phyloP scores from a whole-genome alignment of 2,113 vertebrate genomes.

The Lethenteron reissneri region DNA sequence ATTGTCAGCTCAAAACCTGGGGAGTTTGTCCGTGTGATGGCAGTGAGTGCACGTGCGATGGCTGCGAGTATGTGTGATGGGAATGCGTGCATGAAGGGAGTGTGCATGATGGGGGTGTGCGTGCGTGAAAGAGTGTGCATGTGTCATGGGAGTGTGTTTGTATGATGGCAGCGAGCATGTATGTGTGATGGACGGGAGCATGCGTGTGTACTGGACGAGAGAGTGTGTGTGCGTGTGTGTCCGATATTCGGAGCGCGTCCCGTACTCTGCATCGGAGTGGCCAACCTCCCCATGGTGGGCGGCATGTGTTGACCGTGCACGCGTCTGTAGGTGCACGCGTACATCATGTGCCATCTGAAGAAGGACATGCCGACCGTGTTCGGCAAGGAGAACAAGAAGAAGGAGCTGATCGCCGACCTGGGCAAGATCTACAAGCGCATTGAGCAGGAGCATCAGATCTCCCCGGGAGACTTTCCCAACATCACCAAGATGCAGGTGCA shows the following conservation, averaged over 20 bases:
- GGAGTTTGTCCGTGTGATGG: no score
- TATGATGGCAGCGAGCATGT: not conserved
- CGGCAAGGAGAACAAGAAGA: conserved; percentile 69
- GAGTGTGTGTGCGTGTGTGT: not conserved
- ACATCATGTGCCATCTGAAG: conserved; percentile 68
- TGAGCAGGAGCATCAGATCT: conserved; percentile 63
- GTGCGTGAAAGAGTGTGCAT: not conserved
- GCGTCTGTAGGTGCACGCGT: conserved; percentile 42
- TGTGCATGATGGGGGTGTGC: not conserved
- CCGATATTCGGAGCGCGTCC: not conserved
- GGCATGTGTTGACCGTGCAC: not conserved
- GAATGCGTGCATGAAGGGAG: no score
- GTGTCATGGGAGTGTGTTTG: not conserved
- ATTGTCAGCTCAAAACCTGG: no score
- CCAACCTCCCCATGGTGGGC: no score
- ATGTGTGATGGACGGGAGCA: not conserved
- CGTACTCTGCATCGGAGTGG: no score
- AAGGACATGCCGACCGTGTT: conserved; percentile 73
- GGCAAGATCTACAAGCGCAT: conserved; percentile 62
- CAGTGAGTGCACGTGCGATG: no score
- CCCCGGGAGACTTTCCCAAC: conserved; percentile 62
- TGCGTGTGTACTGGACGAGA: not conserved
- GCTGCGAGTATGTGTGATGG: no score
- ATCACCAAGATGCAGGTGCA: conserved; percentile 67
- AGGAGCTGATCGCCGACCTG: conserved; percentile 54